phyloP scores from a whole-genome alignment of 2,113 vertebrate genomes.

The Anas platyrhynchos region DNA sequence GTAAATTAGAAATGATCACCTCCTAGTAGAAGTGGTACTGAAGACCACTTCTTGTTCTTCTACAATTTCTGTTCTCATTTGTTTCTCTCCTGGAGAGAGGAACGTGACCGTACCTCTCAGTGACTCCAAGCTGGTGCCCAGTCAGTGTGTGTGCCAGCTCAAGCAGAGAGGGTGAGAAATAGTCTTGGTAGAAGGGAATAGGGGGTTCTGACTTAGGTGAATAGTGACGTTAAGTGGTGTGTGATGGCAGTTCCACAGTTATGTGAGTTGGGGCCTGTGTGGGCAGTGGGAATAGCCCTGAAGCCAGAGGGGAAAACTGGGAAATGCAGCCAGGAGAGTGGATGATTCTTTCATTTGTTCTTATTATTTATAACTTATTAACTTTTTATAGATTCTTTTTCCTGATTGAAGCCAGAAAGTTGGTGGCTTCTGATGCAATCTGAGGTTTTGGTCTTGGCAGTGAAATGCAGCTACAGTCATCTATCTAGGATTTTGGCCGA shows the following conservation, averaged over 20 bases:
- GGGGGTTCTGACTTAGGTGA: background rate
- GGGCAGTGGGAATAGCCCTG: background rate
- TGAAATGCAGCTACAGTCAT: conserved; percentile 57
- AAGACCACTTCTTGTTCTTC: background rate
- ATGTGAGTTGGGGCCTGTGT: background rate
- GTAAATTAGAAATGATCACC: background rate
- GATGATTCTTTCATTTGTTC: background rate
- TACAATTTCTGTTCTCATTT: background rate
- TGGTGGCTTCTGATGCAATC: conserved; percentile 58
- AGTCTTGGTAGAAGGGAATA: background rate
- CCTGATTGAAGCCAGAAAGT: conserved; percentile 40
- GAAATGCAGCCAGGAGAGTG: background rate
- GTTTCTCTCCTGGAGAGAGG: background rate
- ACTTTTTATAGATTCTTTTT: background rate
- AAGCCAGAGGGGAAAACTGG: background rate
- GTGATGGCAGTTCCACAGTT: background rate
- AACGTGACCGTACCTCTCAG: background rate
- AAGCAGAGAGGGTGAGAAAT: background rate
- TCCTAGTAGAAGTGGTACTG: background rate
- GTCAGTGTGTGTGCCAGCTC: background rate
- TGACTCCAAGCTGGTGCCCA: background rate
- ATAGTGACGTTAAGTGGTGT: background rate
- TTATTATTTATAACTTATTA: background rate
- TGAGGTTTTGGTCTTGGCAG: conserved; percentile 67
- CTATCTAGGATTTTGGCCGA: conserved; percentile 56